Evolutionary conservation across 1,140 invertebrate species (phyloP).

Genomic region (Penaeus indicus): DNA sequence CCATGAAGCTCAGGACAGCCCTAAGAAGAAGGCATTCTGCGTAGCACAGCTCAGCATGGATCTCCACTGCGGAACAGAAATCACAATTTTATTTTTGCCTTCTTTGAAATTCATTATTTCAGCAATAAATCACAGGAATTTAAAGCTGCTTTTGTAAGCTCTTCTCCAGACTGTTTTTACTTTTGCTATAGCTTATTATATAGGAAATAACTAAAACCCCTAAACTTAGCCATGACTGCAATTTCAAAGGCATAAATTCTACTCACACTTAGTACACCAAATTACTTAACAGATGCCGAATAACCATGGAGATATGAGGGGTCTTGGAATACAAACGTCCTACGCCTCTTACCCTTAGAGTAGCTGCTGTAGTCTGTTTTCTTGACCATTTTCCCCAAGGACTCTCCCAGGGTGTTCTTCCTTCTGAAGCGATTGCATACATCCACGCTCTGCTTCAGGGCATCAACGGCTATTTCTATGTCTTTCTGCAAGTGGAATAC

Average conservation of each 20-base stretch:
- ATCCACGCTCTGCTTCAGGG: slow-evolving; percentile 81
- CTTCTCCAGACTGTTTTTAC: neutral
- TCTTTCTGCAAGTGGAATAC: slow-evolving; percentile 73
- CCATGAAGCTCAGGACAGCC: slow-evolving; percentile 91
- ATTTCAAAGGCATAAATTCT: too few relatives aligned
- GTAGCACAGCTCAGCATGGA: slow-evolving; percentile 95
- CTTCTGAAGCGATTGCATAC: slow-evolving; percentile 82
- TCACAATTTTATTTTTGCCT: slow-evolving; percentile 1
- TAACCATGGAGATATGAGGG: neutral
- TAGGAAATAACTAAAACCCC: too few relatives aligned
- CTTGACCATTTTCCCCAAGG: slow-evolving; percentile 85
- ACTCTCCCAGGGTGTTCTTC: slow-evolving; percentile 82
- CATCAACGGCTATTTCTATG: slow-evolving; percentile 80
- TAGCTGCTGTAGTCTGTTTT: slow-evolving; percentile 83
- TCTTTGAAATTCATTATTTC: neutral
- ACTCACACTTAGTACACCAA: too few relatives aligned
- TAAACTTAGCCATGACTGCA: too few relatives aligned
- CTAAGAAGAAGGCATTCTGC: slow-evolving; percentile 90
- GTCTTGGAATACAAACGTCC: too few relatives aligned
- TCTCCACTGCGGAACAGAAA: slow-evolving; percentile 78
- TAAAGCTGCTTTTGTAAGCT: slow-evolving; percentile 2
- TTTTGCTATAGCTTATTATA: neutral
- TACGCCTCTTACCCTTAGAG: slow-evolving; percentile 76
- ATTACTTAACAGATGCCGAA: neutral
- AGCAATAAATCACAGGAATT: slow-evolving; percentile 8